Percentiles rank a stretch among this genome's conserved stretches.
Evolutionary conservation across 2,888 invertebrate species (phyloP).

Genomic region (Macrosoma leucophasiata): DNA sequence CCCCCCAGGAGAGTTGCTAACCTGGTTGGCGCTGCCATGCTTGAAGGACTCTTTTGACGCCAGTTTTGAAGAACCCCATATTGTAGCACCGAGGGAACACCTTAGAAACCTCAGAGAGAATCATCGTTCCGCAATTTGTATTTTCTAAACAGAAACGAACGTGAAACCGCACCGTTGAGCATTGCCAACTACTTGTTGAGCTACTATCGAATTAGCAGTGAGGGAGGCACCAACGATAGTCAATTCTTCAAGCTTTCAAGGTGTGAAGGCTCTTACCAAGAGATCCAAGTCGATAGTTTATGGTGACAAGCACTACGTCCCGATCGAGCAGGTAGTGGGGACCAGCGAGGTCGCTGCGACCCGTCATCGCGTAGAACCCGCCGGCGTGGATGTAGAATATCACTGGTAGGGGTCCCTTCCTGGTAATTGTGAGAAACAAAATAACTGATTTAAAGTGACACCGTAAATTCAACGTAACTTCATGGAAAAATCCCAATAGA

Average conservation of each 20-base stretch:
- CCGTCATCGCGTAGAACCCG: constrained; percentile 73
- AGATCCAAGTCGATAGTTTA: constrained; percentile 74
- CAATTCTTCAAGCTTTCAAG: constrained; percentile 2
- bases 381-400: constrained; percentile 79
- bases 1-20: background rate
- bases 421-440: too few species aligned
- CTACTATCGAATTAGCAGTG: too few species aligned
- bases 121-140: too few species aligned
- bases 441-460: too few species aligned
- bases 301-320: constrained; percentile 75
- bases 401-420: constrained; percentile 56
- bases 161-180: too few species aligned
- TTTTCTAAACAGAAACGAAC: too few species aligned
- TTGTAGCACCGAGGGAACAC: constrained; percentile 1
- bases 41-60: too few species aligned
- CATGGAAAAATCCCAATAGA: too few species aligned
- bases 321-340: constrained; percentile 78
- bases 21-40: too few species aligned
- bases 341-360: constrained; percentile 63
- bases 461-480: too few species aligned
- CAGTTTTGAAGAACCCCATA: too few species aligned
- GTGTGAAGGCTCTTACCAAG: constrained; percentile 31
- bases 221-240: constrained; percentile 3
- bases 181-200: too few species aligned
- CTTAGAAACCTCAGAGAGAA: constrained; percentile 1